Evolutionary conservation across 2,113 vertebrate genomes (phyloP).

Genomic region (Odontophorus gujanensis): DNA sequence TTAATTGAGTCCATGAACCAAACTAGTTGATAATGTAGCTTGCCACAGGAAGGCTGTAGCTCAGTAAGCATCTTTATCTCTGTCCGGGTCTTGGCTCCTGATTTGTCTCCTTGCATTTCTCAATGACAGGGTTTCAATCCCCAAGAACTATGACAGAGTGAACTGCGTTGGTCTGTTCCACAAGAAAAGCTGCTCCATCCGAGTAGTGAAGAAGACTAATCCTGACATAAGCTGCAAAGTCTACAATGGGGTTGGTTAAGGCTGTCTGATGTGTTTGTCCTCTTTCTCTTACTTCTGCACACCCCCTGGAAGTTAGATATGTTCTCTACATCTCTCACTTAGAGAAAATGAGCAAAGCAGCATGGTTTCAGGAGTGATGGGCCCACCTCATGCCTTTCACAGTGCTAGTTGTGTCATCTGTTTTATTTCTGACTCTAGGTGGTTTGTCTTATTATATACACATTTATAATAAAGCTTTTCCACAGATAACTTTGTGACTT

Average conservation of each 20-base stretch:
- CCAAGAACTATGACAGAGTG: conserved; percentile 54
- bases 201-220: conserved; percentile 64
- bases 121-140: conserved; percentile 53
- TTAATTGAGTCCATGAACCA: not conserved
- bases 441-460: not conserved
- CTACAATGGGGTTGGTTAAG: conserved; percentile 52
- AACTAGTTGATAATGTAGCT: not conserved
- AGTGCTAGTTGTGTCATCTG: not conserved
- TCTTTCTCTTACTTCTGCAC: not conserved
- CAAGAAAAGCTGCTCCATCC: conserved; percentile 66
- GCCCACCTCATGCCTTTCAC: not conserved
- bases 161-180: conserved; percentile 64
- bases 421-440: not conserved
- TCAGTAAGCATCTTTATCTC: not conserved
- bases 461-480: not conserved
- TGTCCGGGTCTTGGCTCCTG: not conserved
- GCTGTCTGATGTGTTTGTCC: not conserved
- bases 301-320: not conserved
- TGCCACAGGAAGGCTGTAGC: not conserved
- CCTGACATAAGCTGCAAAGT: conserved; percentile 59
- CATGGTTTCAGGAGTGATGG: not conserved
- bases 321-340: not conserved
- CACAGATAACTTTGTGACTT: not conserved
- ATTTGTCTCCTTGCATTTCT: conserved; percentile 33
- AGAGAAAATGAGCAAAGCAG: not conserved